phyloP scores from a whole-genome alignment of 2,797 vertebrate genomes.

The Synanceia verrucosa region DNA sequence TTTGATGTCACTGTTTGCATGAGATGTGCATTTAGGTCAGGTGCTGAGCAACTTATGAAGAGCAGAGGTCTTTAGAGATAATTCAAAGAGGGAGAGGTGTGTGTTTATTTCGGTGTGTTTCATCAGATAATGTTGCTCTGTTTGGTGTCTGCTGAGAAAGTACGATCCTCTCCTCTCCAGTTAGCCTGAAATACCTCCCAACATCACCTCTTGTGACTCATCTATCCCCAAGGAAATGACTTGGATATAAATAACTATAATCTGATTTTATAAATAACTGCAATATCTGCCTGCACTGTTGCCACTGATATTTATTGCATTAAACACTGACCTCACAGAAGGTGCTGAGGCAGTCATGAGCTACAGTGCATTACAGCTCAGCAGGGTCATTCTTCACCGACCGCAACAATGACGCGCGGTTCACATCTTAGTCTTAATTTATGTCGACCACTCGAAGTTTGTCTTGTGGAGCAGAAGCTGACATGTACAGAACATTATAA shows the following conservation, averaged over 20 bases:
- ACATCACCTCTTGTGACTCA: slow-evolving; percentile 70
- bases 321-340: slow-evolving; percentile 64
- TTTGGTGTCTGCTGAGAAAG: slow-evolving; percentile 44
- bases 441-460: slow-evolving; percentile 50
- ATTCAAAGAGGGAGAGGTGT: slow-evolving; percentile 28
- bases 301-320: slow-evolving; percentile 70
- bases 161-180: slow-evolving; percentile 30
- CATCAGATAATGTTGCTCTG: slow-evolving; percentile 51
- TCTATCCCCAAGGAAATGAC: slow-evolving; percentile 73
- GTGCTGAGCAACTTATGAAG: slow-evolving; percentile 32
- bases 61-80: slow-evolving; percentile 52
- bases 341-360: slow-evolving; percentile 56
- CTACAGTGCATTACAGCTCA: slow-evolving; percentile 44
- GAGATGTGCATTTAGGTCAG: slow-evolving; percentile 46
- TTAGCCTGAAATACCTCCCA: slow-evolving; percentile 67
- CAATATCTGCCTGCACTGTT: slow-evolving; percentile 62
- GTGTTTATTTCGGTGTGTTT: slow-evolving; percentile 67
- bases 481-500: slow-evolving; percentile 38
- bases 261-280: slow-evolving; percentile 78
- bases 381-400: slow-evolving; percentile 50
- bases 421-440: slow-evolving; percentile 58
- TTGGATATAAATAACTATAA: slow-evolving; percentile 75
- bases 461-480: slow-evolving; percentile 41
- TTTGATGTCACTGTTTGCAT: neutral
- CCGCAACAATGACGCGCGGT: slow-evolving; percentile 38